These are phyloP conservation scores for Pedionomus torquatus DNA, from an alignment of 2,113 vertebrate species.

Conservation along the genomic window DNA sequence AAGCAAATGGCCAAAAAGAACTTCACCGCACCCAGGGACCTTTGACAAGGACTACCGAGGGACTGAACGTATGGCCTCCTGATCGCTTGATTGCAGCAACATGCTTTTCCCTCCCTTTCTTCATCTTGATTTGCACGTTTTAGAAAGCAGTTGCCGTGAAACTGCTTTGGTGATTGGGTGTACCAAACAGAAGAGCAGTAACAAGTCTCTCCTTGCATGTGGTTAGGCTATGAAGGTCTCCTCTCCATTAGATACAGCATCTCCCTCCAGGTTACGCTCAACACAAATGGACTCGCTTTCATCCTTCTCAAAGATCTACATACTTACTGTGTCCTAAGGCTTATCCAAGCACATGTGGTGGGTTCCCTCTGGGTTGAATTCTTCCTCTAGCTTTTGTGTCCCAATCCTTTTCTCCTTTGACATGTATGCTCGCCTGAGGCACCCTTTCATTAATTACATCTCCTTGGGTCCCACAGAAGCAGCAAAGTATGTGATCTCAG, in stretches of 20 bases:
- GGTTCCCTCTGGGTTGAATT: neutral
- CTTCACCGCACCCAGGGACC: neutral
- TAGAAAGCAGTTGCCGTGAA: neutral
- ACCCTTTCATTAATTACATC: neutral
- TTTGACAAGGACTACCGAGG: neutral
- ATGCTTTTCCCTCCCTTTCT: neutral
- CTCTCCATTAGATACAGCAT: neutral
- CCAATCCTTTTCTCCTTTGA: slow-evolving; percentile 1
- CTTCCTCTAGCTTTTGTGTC: neutral
- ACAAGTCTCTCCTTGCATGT: neutral
- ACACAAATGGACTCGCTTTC: neutral
- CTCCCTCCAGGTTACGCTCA: neutral
- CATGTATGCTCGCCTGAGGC: neutral
- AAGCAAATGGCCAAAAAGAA: neutral
- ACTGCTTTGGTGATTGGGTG: neutral
- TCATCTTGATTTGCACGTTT: neutral
- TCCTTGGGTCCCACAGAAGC: neutral
- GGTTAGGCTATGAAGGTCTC: neutral
- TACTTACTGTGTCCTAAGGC: neutral
- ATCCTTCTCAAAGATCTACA: neutral
- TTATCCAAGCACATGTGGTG: neutral
- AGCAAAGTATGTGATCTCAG: neutral
- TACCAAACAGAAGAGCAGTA: neutral
- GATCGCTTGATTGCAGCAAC: neutral
- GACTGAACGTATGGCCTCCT: neutral